These are phyloP conservation scores for Mesitornis unicolor DNA, from an alignment of 2,113 vertebrate genomes.

Conservation along the genomic window DNA sequence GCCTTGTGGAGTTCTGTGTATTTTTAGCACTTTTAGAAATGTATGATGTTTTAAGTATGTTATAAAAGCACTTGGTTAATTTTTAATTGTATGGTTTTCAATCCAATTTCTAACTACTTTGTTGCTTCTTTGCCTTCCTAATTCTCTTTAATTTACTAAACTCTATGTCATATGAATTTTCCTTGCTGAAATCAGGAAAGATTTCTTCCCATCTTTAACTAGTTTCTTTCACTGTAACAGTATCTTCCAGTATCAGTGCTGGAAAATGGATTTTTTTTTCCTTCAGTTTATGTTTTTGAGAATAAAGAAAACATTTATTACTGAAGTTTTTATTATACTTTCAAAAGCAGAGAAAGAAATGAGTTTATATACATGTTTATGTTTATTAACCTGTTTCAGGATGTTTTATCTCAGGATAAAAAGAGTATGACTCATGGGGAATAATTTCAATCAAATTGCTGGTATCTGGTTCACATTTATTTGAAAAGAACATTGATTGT, in stretches of 20 bases:
- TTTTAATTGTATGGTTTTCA: background rate
- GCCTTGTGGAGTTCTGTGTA: background rate
- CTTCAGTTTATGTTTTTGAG: background rate
- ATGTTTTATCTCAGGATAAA: background rate
- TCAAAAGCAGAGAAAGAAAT: background rate
- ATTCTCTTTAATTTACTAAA: background rate
- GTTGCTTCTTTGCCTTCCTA: background rate
- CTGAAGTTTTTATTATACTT: background rate
- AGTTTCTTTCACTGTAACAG: background rate
- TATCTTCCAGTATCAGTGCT: background rate
- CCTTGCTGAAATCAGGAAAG: background rate
- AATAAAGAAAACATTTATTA: background rate
- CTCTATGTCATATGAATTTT: background rate
- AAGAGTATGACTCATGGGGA: background rate
- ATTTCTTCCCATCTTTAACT: background rate
- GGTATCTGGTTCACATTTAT: background rate
- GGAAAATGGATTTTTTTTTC: background rate
- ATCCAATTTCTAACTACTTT: background rate
- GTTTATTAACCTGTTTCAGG: background rate
- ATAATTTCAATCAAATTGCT: slow-evolving; percentile 21
- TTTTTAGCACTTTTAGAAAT: background rate
- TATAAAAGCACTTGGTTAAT: background rate
- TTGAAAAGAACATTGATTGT: background rate
- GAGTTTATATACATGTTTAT: background rate
- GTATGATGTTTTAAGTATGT: background rate